A percentile compares a stretch with the other conserved stretches of the same genome.
phyloP scores from a whole-genome alignment of 2,113 vertebrate genomes.

The Apteryx mantelli region DNA sequence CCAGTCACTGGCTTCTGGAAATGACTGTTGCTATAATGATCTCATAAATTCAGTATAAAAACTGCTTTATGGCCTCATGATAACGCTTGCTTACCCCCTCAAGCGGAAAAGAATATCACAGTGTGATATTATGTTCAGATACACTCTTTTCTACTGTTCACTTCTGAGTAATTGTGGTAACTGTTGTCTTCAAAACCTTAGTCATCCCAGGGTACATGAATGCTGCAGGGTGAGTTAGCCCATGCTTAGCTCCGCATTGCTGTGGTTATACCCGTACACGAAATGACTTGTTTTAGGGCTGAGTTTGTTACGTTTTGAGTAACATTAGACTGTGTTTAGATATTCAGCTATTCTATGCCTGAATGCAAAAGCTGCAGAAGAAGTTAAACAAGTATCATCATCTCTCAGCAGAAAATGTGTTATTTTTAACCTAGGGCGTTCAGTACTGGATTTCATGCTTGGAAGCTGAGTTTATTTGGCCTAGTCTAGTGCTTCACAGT shows the following conservation, averaged over 20 bases:
- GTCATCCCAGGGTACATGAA: background rate
- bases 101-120: background rate
- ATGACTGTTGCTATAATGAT: slow-evolving; percentile 21
- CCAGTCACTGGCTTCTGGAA: slow-evolving; percentile 23
- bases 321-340: background rate
- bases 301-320: background rate
- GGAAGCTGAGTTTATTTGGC: background rate
- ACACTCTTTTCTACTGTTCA: background rate
- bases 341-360: rapidly evolving
- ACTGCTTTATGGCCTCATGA: slow-evolving; percentile 37
- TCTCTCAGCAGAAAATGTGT: background rate
- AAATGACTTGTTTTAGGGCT: background rate
- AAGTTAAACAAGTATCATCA: background rate
- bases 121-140: background rate
- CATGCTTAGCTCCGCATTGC: background rate
- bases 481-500: background rate
- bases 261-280: background rate
- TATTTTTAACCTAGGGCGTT: background rate
- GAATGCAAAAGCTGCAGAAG: background rate
- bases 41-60: slow-evolving; percentile 42
- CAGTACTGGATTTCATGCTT: background rate
- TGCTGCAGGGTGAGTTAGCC: background rate
- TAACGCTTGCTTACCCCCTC: slow-evolving; percentile 22
- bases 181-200: background rate
- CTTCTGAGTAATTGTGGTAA: background rate